Evolutionary conservation across 2,113 vertebrate species (phyloP), one percentile per base, ranked within the genome.

Genomic region (Cinclus mexicanus): DNA sequence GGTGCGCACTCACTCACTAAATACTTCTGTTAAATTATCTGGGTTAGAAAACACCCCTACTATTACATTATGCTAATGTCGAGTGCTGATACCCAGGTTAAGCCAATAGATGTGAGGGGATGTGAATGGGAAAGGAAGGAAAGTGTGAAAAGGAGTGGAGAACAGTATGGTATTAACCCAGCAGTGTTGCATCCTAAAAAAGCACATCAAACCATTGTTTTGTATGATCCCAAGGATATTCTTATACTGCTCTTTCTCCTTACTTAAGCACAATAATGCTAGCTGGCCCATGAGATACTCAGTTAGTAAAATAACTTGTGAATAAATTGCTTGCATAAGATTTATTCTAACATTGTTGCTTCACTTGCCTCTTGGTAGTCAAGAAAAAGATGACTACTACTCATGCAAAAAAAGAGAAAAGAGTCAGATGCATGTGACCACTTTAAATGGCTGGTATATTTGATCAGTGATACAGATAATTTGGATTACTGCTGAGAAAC

Each of bases 371-470:
- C 75, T 89, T 75, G 10, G 13, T 37, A 13, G 11, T 29, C 23
- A 67, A 87, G 19, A 69, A 49, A 57, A 56, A 41, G 11, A 52
- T 4, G 0, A 44, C 25, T 21, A 12, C 2, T 6, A 3, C 3
- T 2, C 3, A 1, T 3, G 5, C 6, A 11, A 25, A 39, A 33
- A 57, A 35, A 12, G 5, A 39, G 8, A 46, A 22, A 29, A 14
- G 2, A 17, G 0, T n/a, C 24, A 35, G 24, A 44, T 65, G 11
- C 10, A 33, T 1, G 0, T 8, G 21, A 19, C 68, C 11, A 25
- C 6, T 80, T 61, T 74, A 9, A 15, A 47, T 67, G 16, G n/a
- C 11, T 50, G 49, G 11, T 16, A 44, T 55, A 42, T 49, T 61
- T 74, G 42, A 55, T 63, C 31, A 75, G 4, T 24, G 39, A 35